Evolutionary conservation across 2,113 vertebrate species (phyloP), one percentile per base, ranked within the genome.

Genomic region (Eurystomus gularis): DNA sequence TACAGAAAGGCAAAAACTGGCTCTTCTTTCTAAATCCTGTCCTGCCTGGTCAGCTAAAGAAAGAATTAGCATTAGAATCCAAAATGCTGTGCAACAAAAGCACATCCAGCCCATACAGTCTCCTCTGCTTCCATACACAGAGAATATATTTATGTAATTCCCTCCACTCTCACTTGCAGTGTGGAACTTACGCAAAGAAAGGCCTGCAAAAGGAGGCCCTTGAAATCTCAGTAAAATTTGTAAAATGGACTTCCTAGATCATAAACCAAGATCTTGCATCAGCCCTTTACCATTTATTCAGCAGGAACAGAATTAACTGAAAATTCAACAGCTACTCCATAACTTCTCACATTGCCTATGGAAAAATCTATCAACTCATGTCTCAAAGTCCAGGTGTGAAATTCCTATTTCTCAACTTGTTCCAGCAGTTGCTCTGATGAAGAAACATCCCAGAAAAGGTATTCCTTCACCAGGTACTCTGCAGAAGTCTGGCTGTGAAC

Each of bases 341-440:
- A 95, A 87, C 31, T 75, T 86, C 57, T 84, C 82, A 82, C 40
- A 42, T 29, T 65, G 62, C 81, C 35, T 76, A 28, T 44, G 86
- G 96, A 96, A 96, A 96, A 96, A 94, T 6, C 61, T 76, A 82
- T 77, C 94, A 79, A 72, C 40, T 85, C 49, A 61, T 57, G 83
- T 72, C 77, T 94, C 81, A 58, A 87, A 87, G 44, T 31, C 44
- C 95, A 91, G 66, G 86, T 91, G 95, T 82, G 85, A 96, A 91
- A 94, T 96, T 96, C 88, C 52, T 82, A 1, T 68, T 93, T 79
- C 91, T 85, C 81, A 82, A 11, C 82, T 92, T 93, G 73, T 87
- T 96, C 73, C 88, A 96, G 73, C 77, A 89, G 86, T 54, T 88
- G 15, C 80, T 85, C 44, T 89, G 78, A 82, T 61, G 81, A 94